Evolutionary conservation across 2,888 invertebrate genomes (phyloP), one percentile per base, ranked within the genome.

Genomic region (Ormyrus rosae): DNA sequence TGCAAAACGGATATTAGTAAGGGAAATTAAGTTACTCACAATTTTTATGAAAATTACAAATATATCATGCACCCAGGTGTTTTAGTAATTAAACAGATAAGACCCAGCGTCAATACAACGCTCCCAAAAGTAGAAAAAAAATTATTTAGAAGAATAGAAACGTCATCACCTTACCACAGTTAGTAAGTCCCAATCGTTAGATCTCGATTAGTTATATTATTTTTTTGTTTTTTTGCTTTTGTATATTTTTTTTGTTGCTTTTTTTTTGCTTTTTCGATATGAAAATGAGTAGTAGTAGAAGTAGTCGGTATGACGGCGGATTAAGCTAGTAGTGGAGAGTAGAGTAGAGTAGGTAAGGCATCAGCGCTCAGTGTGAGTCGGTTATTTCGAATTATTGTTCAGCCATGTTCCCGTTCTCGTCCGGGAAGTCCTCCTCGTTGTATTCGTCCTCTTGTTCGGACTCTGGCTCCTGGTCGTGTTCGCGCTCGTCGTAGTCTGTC

Each of bases 361-460:
- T 81, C 79, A 46, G 75, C 72, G 75, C 56, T 69, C 50, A 19
- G 68, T 65, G 48, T 60, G 70, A 46, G 60, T 61, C 19, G 34
- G 58, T 77, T 63, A 53, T 64, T 73, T 76, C 65, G 48, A 83
- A 84, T 88, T 89, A 89, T 89, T 90, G 88, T 85, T 90, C 90
- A 78, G 90, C 89, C 85, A 88, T 86, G 84, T 90, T 90, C 84
- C 88, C 90, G 83, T 86, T 89, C 76, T 87, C 87, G 80, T 93
- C 93, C 65, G 93, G 91, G 91, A 94, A 86, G 79, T 93, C 93
- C 82, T 93, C 93, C 19, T 19, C 19, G 19, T 19, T 19, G 84
- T 93, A 93, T 82, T 93, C 93, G 85, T 93, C 93, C 58, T 93
- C 93, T 85, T 93, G 93, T 61, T 92, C 92, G 92, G 93, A 84